Conservation (phyloP, 2,888 invertebrate genomes). For the Pegoplata infirma region DNA sequence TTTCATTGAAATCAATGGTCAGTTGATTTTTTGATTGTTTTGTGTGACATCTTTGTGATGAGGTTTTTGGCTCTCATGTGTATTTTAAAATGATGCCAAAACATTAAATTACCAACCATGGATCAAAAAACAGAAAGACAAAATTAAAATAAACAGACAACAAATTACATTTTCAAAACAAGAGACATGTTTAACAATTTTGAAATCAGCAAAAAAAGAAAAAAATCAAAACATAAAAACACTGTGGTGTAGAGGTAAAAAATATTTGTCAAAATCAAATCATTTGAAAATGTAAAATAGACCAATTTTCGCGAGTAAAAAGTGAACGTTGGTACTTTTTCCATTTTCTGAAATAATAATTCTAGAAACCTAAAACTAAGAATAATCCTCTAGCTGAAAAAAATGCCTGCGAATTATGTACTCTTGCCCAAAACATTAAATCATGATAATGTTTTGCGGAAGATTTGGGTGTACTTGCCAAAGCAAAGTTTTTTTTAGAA, state of each 20-base stretch:
- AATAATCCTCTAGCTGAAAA: too few relatives aligned
- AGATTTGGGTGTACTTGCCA: too few relatives aligned
- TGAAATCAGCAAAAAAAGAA: constrained; percentile 27
- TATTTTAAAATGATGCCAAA: constrained; percentile 55
- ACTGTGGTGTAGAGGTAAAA: constrained; percentile 12
- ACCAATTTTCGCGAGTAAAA: too few relatives aligned
- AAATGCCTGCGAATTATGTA: too few relatives aligned
- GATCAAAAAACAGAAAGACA: constrained; percentile 48
- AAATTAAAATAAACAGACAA: constrained; percentile 30
- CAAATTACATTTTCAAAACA: constrained; percentile 54
- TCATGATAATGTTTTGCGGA: too few relatives aligned
- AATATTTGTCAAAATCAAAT: not conserved
- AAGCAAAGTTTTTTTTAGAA: too few relatives aligned
- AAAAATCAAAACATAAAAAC: constrained; percentile 9
- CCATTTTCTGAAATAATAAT: too few relatives aligned
- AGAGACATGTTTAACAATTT: constrained; percentile 51
- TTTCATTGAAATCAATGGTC: constrained; percentile 54
- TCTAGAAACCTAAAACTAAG: too few relatives aligned
- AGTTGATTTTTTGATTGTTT: constrained; percentile 49
- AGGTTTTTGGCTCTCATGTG: constrained; percentile 54
- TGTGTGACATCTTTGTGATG: constrained; percentile 56
- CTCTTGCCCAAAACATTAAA: too few relatives aligned
- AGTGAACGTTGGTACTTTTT: too few relatives aligned
- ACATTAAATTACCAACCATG: constrained; percentile 53
- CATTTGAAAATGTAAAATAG: too few relatives aligned